Conservation (phyloP, 2,888 invertebrate genomes). For the Lasioglossum villosulum region DNA sequence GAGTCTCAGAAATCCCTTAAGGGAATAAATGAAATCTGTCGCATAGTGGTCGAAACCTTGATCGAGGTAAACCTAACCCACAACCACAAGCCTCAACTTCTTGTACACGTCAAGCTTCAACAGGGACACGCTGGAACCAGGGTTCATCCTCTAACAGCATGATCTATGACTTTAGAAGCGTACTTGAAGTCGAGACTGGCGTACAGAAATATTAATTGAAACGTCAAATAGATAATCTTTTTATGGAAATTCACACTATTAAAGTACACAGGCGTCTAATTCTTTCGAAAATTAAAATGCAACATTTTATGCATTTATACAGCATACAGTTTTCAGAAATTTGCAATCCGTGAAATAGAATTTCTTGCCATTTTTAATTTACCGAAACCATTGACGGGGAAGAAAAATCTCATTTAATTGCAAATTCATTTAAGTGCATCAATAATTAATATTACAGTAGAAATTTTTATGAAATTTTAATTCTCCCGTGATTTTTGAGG, state of each 20-base stretch:
- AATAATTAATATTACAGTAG: not conserved
- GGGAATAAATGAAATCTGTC: slow-evolving; percentile 24
- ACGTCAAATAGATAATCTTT: not conserved
- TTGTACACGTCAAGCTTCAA: not conserved
- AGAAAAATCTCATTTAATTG: not conserved
- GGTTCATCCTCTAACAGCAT: not conserved
- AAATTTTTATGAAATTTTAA: not conserved
- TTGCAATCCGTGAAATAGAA: not conserved
- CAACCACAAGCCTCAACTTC: slow-evolving; percentile 21
- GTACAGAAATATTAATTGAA: not conserved
- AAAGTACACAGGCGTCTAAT: not conserved
- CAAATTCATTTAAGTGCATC: not conserved
- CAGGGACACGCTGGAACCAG: not conserved
- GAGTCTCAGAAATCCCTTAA: slow-evolving; percentile 34
- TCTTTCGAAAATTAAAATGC: not conserved
- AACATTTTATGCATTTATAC: not conserved
- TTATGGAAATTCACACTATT: not conserved
- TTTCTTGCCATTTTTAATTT: not conserved
- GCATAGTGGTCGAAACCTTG: slow-evolving; percentile 19
- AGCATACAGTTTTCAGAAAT: not conserved
- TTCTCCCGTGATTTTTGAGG: too few relatives aligned
- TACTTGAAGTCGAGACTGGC: not conserved
- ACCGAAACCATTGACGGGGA: not conserved
- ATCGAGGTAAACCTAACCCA: slow-evolving; percentile 23
- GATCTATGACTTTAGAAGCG: not conserved